Evolutionary conservation across 2,113 vertebrate species (phyloP).

Genomic region (Ammodytes dubius): DNA sequence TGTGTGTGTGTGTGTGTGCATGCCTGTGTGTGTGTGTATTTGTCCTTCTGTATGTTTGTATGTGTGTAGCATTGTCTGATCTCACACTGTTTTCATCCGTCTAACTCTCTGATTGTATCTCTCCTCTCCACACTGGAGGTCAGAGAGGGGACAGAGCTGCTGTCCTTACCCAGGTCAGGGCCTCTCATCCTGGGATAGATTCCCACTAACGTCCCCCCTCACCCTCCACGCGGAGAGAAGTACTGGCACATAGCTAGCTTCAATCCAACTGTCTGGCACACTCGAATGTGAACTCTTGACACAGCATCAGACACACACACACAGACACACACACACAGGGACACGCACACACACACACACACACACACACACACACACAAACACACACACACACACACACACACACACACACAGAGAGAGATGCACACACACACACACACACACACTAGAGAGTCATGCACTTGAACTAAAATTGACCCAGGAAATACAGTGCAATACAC

Average conservation of each 20-base stretch:
- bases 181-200: conserved; percentile 43
- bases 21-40: too few relatives aligned
- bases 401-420: too few relatives aligned
- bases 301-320: neutral
- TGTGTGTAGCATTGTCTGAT: neutral
- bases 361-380: too few relatives aligned
- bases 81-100: conserved; percentile 1
- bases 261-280: conserved; percentile 22
- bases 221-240: neutral
- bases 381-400: too few relatives aligned
- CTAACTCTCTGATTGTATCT: neutral
- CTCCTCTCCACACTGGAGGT: conserved; percentile 37
- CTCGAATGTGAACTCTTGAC: conserved; percentile 29
- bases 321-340: too few relatives aligned
- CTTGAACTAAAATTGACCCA: neutral
- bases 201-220: conserved; percentile 17
- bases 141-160: conserved; percentile 11
- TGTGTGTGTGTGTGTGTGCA: too few relatives aligned
- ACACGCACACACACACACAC: too few relatives aligned
- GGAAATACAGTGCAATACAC: neutral
- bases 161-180: conserved; percentile 35
- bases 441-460: neutral
- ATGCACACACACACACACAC: too few relatives aligned
- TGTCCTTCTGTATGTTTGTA: too few relatives aligned
- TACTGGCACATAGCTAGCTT: conserved; percentile 18